These are phyloP conservation scores for Melipona bicolor DNA, from an alignment of 2,888 invertebrate species.

Conservation along the genomic window DNA sequence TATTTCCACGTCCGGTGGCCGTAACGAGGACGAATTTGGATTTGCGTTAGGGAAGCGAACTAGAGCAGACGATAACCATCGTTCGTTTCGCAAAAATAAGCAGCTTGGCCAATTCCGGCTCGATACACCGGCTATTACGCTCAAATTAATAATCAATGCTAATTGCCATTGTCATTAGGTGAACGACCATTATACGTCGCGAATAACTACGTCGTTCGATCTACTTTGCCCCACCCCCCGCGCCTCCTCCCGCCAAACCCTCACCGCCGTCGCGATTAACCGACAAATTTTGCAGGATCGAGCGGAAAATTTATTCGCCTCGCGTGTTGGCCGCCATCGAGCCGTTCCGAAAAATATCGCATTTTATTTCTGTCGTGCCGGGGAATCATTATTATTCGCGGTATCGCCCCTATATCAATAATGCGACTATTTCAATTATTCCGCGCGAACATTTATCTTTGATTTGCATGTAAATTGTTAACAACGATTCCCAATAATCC, in stretches of 20 bases:
- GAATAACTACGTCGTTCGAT: slow-evolving; percentile 42
- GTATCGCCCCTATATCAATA: slow-evolving; percentile 6
- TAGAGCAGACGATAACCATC: slow-evolving; percentile 47
- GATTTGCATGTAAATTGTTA: slow-evolving; percentile 23
- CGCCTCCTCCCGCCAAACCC: too few relatives aligned
- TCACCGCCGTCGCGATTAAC: neutral
- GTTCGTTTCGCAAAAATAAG: slow-evolving; percentile 48
- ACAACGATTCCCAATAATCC: slow-evolving; percentile 8
- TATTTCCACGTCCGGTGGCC: neutral
- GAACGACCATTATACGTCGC: slow-evolving; percentile 50
- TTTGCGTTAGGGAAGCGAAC: slow-evolving; percentile 33
- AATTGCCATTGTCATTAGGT: slow-evolving; percentile 64
- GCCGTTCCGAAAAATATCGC: neutral
- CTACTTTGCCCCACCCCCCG: slow-evolving; percentile 12
- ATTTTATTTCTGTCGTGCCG: slow-evolving; percentile 12
- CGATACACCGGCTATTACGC: slow-evolving; percentile 51
- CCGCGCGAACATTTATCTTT: slow-evolving; percentile 15
- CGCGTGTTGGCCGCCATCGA: too few relatives aligned
- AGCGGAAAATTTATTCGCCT: slow-evolving; percentile 15
- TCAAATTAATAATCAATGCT: slow-evolving; percentile 65
- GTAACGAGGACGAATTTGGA: slow-evolving; percentile 22
- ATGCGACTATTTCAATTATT: slow-evolving; percentile 22
- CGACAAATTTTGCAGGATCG: slow-evolving; percentile 6
- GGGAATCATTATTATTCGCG: slow-evolving; percentile 24
- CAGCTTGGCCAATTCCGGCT: slow-evolving; percentile 39